Percentiles rank a stretch among this genome's conserved stretches.
Evolutionary conservation across 1,140 invertebrate genomes (phyloP).

Genomic region (Drosophila ohnishii): DNA sequence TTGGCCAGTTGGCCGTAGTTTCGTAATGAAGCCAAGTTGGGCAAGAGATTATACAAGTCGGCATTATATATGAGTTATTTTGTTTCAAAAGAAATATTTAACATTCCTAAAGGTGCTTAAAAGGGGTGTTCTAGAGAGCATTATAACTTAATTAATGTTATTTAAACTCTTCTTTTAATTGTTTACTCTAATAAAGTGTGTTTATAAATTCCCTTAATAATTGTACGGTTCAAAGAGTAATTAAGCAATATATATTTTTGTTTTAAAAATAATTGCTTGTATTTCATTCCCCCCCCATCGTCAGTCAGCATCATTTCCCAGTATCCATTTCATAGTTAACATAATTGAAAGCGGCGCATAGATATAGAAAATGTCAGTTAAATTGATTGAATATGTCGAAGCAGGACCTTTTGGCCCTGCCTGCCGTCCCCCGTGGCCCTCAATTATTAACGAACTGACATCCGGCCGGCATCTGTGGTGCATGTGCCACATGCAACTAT

Average conservation of each 20-base stretch:
- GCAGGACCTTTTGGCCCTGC: conserved; percentile 28
- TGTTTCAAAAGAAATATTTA: neutral
- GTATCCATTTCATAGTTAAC: conserved; percentile 21
- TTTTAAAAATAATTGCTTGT: conserved; percentile 9
- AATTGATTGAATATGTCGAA: conserved; percentile 61
- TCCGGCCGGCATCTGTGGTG: conserved; percentile 7
- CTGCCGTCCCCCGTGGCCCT: neutral
- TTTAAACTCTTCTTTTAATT: neutral
- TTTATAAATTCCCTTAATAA: neutral
- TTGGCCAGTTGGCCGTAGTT: conserved; percentile 24
- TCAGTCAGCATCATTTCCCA: neutral
- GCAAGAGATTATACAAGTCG: conserved; percentile 5
- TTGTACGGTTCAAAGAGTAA: neutral
- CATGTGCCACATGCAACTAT: conserved; percentile 21
- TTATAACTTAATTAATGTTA: neutral
- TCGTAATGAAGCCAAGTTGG: conserved; percentile 16
- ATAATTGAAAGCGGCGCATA: conserved; percentile 30
- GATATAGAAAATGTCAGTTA: conserved; percentile 43
- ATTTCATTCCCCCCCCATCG: neutral
- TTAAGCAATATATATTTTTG: neutral
- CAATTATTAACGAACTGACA: conserved; percentile 36
- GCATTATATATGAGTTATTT: neutral
- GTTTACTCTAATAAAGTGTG: no score
- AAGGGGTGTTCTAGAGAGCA: no score
- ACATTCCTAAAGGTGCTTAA: neutral